Conservation (phyloP, 2,113 vertebrate species). For the Delphinapterus leucas region DNA sequence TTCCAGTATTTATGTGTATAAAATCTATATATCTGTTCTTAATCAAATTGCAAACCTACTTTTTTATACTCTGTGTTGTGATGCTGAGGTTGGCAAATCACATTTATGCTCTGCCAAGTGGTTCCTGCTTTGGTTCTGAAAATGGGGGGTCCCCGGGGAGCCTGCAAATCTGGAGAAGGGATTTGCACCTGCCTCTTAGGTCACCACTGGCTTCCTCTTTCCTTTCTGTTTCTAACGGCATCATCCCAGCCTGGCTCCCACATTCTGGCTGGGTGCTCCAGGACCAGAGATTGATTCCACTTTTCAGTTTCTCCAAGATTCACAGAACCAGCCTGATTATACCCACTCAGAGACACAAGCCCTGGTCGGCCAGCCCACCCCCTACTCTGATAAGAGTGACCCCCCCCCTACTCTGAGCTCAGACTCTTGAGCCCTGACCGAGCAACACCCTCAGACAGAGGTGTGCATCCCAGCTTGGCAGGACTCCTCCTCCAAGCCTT, state of each 20-base stretch:
- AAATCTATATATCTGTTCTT: background rate
- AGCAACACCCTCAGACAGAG: background rate
- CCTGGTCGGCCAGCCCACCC: background rate
- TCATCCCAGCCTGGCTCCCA: background rate
- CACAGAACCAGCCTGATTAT: background rate
- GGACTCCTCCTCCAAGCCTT: background rate
- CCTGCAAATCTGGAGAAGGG: background rate
- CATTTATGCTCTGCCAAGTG: background rate
- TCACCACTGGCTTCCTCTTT: fast-evolving
- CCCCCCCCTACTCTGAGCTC: background rate
- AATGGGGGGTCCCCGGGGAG: background rate
- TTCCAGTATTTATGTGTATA: background rate
- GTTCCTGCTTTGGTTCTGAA: background rate
- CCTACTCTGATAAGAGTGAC: background rate
- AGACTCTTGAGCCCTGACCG: background rate
- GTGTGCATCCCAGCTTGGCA: background rate
- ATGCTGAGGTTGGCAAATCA: background rate
- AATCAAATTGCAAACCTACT: background rate
- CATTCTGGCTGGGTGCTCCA: fast-evolving
- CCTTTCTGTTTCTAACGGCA: background rate
- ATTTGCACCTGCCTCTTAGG: too few species aligned
- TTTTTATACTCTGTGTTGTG: background rate
- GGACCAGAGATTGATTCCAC: background rate
- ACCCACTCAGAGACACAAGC: background rate
- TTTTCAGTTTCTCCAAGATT: background rate